phyloP scores from a whole-genome alignment of 2,888 invertebrate genomes.

The Willowsia nigromaculata region DNA sequence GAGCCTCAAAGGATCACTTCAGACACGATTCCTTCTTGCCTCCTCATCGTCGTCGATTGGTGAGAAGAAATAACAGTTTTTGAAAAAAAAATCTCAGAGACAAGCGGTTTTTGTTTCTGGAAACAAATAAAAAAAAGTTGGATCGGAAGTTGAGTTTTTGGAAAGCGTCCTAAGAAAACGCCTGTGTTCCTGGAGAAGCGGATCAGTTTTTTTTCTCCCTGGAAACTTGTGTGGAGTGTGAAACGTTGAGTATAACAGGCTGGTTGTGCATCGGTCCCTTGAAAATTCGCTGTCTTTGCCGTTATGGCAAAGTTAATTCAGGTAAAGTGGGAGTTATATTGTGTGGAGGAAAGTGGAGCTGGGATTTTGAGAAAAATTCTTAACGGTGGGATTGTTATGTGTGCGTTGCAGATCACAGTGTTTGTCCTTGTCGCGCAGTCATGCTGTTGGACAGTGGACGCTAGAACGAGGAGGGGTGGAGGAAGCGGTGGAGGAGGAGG shows the following conservation, averaged over 20 bases:
- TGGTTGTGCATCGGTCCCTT: neutral
- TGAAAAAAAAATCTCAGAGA: too few species aligned
- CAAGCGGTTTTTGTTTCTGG: neutral
- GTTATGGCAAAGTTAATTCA: constrained; percentile 66
- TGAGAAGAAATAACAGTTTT: too few species aligned
- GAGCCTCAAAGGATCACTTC: constrained; percentile 59
- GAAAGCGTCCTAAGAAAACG: too few species aligned
- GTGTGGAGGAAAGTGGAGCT: too few species aligned
- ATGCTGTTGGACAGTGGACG: constrained; percentile 35
- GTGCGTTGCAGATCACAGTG: constrained; percentile 56
- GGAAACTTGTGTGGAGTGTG: constrained; percentile 22
- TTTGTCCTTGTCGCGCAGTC: constrained; percentile 51
- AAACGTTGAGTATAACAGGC: neutral
- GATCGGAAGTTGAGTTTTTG: too few species aligned
- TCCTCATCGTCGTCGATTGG: neutral
- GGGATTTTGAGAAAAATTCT: too few species aligned
- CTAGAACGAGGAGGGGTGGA: constrained; percentile 50
- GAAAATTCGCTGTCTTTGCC: constrained; percentile 47
- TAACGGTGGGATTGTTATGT: neutral
- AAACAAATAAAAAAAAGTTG: neutral
- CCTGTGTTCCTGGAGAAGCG: too few species aligned
- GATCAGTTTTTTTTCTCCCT: too few species aligned
- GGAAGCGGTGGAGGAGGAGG: constrained; percentile 44
- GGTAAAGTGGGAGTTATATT: neutral
- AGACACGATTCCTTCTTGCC: constrained; percentile 50